A percentile compares a stretch with the other conserved stretches of the same genome.
Conservation (phyloP, 2,113 vertebrate species). For the Platysteira castanea region DNA sequence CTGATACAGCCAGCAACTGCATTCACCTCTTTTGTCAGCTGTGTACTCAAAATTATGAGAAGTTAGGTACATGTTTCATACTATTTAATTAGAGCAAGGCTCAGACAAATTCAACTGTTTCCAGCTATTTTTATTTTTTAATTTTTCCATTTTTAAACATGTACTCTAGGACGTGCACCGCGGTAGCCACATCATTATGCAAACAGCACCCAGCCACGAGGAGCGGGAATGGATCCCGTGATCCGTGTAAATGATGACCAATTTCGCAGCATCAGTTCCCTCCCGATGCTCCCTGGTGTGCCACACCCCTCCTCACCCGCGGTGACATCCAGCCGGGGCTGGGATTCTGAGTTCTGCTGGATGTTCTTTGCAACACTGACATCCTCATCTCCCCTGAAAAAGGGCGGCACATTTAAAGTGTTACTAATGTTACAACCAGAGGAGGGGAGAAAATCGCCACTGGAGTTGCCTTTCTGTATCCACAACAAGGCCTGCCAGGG, state of each 20-base stretch:
- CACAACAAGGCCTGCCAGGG: not conserved
- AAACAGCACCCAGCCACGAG: not conserved
- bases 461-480: not conserved
- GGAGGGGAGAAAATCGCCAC: not conserved
- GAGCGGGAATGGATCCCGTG: not conserved
- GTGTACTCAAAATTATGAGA: not conserved
- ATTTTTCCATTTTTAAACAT: not conserved
- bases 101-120: not conserved
- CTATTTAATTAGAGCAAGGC: not conserved
- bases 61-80: not conserved
- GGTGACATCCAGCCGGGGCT: not conserved
- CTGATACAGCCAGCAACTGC: not conserved
- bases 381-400: not conserved
- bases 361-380: rapidly evolving
- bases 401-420: not conserved
- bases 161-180: not conserved
- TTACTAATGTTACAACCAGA: not conserved
- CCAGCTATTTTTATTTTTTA: not conserved
- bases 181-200: not conserved
- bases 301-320: not conserved
- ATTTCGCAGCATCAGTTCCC: not conserved
- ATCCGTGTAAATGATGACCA: rapidly evolving
- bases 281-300: rapidly evolving
- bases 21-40: not conserved
- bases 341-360: not conserved